These are phyloP conservation scores for Lithophane socia DNA, from an alignment of 2,888 invertebrate genomes.

Conservation along the genomic window DNA sequence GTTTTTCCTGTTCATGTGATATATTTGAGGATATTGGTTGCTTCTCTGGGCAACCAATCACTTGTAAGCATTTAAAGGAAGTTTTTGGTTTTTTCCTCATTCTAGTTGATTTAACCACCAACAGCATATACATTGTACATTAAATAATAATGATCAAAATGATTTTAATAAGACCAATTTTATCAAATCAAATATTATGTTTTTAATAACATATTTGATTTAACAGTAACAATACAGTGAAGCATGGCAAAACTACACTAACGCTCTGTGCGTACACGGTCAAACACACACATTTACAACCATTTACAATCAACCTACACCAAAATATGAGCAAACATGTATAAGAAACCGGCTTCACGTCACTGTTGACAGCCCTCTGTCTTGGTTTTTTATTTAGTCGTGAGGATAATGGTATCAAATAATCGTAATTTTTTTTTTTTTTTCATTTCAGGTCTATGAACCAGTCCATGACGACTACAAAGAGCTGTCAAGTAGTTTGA, in stretches of 20 bases:
- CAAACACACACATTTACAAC: too few relatives aligned
- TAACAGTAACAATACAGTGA: too few relatives aligned
- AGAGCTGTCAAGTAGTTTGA: slow-evolving; percentile 32
- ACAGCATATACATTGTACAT: background rate
- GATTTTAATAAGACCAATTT: background rate
- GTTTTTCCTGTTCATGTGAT: background rate
- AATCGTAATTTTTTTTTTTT: slow-evolving; percentile 1
- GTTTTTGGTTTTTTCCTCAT: background rate
- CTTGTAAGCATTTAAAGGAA: background rate
- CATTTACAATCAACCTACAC: too few relatives aligned
- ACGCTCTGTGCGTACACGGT: too few relatives aligned
- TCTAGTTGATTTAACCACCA: background rate
- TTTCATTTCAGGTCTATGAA: slow-evolving; percentile 61
- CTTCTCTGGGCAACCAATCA: background rate
- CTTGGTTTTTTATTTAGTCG: too few relatives aligned
- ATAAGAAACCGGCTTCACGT: too few relatives aligned
- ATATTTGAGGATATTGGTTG: background rate
- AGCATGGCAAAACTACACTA: too few relatives aligned
- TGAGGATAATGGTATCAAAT: background rate
- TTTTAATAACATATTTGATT: background rate
- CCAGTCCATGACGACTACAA: slow-evolving; percentile 49
- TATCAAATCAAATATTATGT: background rate
- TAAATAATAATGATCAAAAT: background rate
- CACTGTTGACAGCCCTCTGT: too few relatives aligned
- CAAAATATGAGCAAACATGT: too few relatives aligned